phyloP scores from a whole-genome alignment of 2,113 vertebrate genomes.

The Melanerpes aurifrons region DNA sequence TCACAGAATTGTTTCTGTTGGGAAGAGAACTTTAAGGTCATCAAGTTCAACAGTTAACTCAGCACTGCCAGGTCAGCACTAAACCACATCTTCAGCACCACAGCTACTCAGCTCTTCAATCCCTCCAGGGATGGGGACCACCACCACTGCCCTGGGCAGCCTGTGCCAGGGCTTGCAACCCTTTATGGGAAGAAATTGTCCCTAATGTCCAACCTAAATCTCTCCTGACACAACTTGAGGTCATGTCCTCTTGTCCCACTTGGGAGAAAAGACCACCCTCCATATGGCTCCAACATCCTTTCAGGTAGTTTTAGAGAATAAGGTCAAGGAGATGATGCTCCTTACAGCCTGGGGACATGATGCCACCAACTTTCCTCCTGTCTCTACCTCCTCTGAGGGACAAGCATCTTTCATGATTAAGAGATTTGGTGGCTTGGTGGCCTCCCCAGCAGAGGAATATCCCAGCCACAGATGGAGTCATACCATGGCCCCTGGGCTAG shows the following conservation, averaged over 20 bases:
- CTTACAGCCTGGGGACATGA: neutral
- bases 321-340: neutral
- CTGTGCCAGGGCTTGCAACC: neutral
- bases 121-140: neutral
- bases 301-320: neutral
- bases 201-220: neutral
- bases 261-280: no score
- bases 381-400: neutral
- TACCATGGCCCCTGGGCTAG: rapidly evolving
- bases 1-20: neutral
- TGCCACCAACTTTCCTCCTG: neutral
- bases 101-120: neutral
- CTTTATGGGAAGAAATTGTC: neutral
- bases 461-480: neutral
- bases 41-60: neutral
- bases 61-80: neutral
- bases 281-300: neutral
- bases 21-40: neutral
- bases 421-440: neutral
- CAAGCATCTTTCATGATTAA: rapidly evolving
- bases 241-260: neutral
- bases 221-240: neutral
- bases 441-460: rapidly evolving
- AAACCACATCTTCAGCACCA: neutral
- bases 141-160: neutral